Base-by-base conservation (phyloP, 2,113 vertebrate genomes). In the Pelodiscus sinensis region DNA sequence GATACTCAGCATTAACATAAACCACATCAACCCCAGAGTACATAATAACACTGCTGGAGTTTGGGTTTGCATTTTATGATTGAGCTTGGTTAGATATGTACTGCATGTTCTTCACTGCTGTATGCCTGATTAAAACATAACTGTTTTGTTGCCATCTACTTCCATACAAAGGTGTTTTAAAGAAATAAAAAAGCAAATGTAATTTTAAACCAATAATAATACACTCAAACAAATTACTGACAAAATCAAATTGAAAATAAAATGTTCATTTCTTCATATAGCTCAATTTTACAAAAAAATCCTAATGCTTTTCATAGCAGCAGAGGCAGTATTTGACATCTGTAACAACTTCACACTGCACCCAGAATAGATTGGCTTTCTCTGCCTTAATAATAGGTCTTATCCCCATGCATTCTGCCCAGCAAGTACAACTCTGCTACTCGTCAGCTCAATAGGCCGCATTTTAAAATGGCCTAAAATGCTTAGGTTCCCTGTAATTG, bases 1-100 rank as follows among this genome's bases (percentile, higher is more conserved):
- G 97, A 94, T 79, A n/a, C 78, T 60, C 9, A 1, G 84, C 82
- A 50, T 87, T 77, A 82, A 83, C 84, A 71, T 16, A 29, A 91
- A 15, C 68, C 22, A 7, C 8, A 0, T 7, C 3, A 24, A 44
- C 55, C 14, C 71, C 52, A 92, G 4, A 27, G 9, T 71, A 83
- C 60, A 62, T 81, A 16, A 62, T 82, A 60, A 82, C 79, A 82
- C 60, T 44, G 16, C 80, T 88, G 35, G 35, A 1, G 27, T 1
- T 55, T 31, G 88, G 35, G 77, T 55, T 68, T 78, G 58, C 24
- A 81, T 35, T 73, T 55, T 18, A 35, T 18, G 24, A 27, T 83
- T 21, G 88, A 35, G n/a, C 68, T 73, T 55, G 15, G 79, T 58
- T n/a, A 79, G 5, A 31, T 10, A 38, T 44, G 2, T 19, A 1